Evolutionary conservation across 2,797 vertebrate genomes (phyloP).

Genomic region (Chaetophractus vellerosus): DNA sequence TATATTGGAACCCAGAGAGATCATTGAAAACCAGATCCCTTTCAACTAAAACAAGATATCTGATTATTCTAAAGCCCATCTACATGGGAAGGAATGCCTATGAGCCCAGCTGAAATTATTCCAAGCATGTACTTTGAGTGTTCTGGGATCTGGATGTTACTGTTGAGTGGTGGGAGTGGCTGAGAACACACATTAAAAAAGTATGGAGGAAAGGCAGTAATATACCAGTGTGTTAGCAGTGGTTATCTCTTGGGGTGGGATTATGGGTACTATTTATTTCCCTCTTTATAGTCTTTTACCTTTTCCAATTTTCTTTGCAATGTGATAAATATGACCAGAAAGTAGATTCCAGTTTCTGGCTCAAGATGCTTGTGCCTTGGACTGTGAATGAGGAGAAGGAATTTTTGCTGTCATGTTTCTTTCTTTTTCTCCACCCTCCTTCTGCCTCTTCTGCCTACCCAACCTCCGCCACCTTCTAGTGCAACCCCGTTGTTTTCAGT

Average conservation of each 20-base stretch:
- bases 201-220: not conserved
- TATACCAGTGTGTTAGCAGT: not conserved
- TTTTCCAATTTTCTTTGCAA: conserved; percentile 10
- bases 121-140: not conserved
- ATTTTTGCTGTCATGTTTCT: conserved; percentile 11
- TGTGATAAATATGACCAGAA: not conserved
- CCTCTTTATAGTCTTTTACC: not conserved
- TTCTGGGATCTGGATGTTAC: not conserved
- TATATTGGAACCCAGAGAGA: not conserved
- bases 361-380: not conserved
- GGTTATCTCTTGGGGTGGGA: not conserved
- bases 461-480: not conserved
- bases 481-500: not conserved
- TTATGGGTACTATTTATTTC: not conserved
- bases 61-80: not conserved
- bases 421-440: conserved; percentile 56
- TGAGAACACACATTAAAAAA: not conserved
- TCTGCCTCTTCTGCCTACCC: not conserved
- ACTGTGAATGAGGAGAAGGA: conserved; percentile 5
- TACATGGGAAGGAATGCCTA: not conserved
- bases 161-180: not conserved
- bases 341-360: not conserved
- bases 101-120: not conserved
- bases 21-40: not conserved
- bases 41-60: not conserved